Evolutionary conservation across 2,888 invertebrate species (phyloP), one percentile per base, ranked within the genome.

Genomic region (Antitype chi): DNA sequence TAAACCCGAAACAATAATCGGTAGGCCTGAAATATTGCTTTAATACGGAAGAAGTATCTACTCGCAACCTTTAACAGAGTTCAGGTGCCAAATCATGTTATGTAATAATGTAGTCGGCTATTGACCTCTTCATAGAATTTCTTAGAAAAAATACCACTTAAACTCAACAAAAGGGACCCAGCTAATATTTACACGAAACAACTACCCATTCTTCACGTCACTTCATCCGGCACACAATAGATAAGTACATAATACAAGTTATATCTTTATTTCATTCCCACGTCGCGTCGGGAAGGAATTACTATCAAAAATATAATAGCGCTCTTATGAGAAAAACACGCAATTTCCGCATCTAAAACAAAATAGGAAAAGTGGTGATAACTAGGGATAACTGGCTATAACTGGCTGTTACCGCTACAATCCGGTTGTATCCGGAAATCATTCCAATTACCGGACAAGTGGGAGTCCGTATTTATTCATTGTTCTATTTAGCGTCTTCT

Each of bases 361-460:
- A 71, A 81, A 85, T 72, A 84, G 76, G 79, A 86, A 78, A 84
- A 78, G 53, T 64, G 43, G 76, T 85, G 76, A 78, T 78, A 80
- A 78, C 78, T 82, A 64, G 81, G 83, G 81, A 70, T 76, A 86
- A 81, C 83, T 80, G 73, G 77, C 83, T 82, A 71, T 74, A 85
- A 80, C 82, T 80, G 78, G 85, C 86, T 88, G 85, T 86, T 89
- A 83, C 89, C 74, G 80, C 71, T 68, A 75, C 84, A 84, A 87
- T 85, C 87, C 84, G 87, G 88, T 91, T 88, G 89, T 89, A 87
- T 83, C 88, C 87, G 87, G 87, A 84, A 80, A 84, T 84, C 87
- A 89, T 91, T 87, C 86, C 90, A 91, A 92, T 93, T 91, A 92
- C 87, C 85, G 88, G 85, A 87, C 89, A 87, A 91, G 90, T 90